Conservation (phyloP, 2,113 vertebrate genomes). For the Actenoides lindsayi region DNA sequence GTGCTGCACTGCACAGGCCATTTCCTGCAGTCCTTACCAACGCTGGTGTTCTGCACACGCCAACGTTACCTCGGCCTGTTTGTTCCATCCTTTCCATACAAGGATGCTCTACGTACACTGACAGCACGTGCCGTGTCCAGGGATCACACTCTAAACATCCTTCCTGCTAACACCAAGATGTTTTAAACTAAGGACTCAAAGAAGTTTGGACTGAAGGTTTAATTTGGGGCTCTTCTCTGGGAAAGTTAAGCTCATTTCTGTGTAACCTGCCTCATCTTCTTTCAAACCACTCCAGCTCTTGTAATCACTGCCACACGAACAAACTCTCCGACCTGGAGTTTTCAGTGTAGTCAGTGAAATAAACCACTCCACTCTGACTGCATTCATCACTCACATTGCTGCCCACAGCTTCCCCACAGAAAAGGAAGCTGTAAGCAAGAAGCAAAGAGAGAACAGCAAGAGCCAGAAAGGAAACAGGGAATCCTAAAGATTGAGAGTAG, state of each 20-base stretch:
- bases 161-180: neutral
- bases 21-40: neutral
- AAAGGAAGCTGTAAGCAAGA: neutral
- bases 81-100: neutral
- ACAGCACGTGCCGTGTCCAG: fast-evolving
- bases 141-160: neutral
- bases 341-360: neutral
- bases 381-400: neutral
- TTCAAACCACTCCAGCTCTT: neutral
- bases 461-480: neutral
- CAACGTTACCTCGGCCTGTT: neutral
- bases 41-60: neutral
- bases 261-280: neutral
- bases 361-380: neutral
- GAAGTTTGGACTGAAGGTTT: neutral
- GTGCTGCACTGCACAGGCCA: neutral
- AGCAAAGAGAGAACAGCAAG: neutral
- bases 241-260: neutral
- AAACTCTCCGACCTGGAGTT: neutral
- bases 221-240: neutral
- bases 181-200: neutral
- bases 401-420: neutral
- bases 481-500: neutral
- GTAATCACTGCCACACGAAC: neutral
- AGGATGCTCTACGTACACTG: fast-evolving